Evolutionary conservation across 2,797 vertebrate genomes (phyloP).

Genomic region (Coregonus sp.): DNA sequence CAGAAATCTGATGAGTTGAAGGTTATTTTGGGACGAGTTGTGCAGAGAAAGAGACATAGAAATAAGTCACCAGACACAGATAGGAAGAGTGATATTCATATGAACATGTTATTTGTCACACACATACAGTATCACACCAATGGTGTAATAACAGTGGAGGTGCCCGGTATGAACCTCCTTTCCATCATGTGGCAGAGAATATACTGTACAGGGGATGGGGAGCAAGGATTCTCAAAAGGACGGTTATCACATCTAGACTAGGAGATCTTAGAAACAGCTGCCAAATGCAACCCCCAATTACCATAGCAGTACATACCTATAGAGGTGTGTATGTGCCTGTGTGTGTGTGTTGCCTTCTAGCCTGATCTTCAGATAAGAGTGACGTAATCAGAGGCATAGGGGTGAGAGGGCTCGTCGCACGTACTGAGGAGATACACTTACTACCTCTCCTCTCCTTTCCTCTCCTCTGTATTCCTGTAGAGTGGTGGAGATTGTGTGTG

Average conservation of each 20-base stretch:
- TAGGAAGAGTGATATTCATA: too few species aligned
- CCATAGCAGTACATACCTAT: slow-evolving; percentile 53
- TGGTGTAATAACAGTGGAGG: too few species aligned
- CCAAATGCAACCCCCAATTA: slow-evolving; percentile 58
- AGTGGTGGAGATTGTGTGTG: too few species aligned
- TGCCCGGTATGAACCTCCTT: too few species aligned
- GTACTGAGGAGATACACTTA: too few species aligned
- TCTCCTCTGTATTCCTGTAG: not conserved
- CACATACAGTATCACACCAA: too few species aligned
- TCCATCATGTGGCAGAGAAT: too few species aligned
- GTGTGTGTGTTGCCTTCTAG: slow-evolving; percentile 31
- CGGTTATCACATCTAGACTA: slow-evolving; percentile 51
- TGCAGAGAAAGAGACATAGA: not conserved
- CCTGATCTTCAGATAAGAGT: slow-evolving; percentile 61
- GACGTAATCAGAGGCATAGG: slow-evolving; percentile 33
- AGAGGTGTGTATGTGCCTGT: not conserved
- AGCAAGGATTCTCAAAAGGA: slow-evolving; percentile 25
- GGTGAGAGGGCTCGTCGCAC: too few species aligned
- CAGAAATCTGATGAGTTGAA: not conserved
- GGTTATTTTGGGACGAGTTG: not conserved
- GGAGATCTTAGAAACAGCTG: slow-evolving; percentile 52
- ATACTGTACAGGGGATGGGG: slow-evolving; percentile 4
- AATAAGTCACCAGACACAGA: not conserved
- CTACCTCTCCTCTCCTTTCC: not conserved
- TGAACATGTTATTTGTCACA: too few species aligned